Conservation (phyloP, 2,888 invertebrate species). For the Malthinus seriepunctatus region DNA sequence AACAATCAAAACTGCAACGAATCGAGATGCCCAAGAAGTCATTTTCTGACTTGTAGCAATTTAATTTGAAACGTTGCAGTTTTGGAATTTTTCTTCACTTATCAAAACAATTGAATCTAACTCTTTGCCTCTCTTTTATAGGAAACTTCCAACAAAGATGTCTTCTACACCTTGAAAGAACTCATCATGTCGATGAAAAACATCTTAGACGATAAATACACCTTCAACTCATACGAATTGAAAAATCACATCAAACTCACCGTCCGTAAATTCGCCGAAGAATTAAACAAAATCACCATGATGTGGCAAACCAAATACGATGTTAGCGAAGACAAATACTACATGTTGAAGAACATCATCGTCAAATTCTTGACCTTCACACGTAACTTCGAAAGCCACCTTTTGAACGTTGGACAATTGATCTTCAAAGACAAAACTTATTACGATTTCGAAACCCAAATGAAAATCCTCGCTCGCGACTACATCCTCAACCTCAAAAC, state of each 20-base stretch:
- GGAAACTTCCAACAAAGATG: neutral
- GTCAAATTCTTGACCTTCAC: neutral
- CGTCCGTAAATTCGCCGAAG: constrained; percentile 7
- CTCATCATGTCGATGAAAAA: constrained; percentile 10
- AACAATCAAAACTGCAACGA: too few relatives aligned
- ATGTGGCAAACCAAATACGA: constrained; percentile 7
- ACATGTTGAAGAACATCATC: neutral
- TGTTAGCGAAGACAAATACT: neutral
- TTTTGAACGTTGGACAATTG: constrained; percentile 7
- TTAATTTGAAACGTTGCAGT: neutral
- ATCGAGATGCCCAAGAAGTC: too few relatives aligned
- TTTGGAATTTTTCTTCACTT: neutral
- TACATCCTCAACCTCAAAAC: neutral
- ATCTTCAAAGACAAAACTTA: constrained; percentile 3
- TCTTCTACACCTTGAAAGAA: constrained; percentile 6
- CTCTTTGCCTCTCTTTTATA: too few relatives aligned
- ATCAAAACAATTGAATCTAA: neutral
- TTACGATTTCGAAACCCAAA: neutral
- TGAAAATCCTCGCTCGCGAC: neutral
- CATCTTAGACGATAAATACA: constrained; percentile 7
- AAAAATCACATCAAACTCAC: constrained; percentile 12
- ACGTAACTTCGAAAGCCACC: constrained; percentile 1
- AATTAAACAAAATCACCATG: constrained; percentile 9
- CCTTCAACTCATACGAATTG: constrained; percentile 11
- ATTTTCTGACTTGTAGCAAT: too few relatives aligned